These are phyloP conservation scores for Nowickia ferox DNA, from an alignment of 2,888 invertebrate genomes.

Conservation along the genomic window DNA sequence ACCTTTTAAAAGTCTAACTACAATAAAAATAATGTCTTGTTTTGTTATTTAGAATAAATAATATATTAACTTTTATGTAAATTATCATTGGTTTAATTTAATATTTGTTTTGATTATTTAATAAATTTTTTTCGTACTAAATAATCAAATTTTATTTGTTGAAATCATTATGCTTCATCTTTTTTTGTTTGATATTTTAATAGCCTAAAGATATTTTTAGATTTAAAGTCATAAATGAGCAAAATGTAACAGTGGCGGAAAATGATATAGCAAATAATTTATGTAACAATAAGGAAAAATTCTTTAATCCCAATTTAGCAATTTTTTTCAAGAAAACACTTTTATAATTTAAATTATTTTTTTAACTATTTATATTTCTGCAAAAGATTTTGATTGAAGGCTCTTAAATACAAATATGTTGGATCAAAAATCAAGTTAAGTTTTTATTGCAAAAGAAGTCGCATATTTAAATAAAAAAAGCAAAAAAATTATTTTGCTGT, in stretches of 20 bases:
- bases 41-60: constrained; percentile 1
- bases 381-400: too few relatives aligned
- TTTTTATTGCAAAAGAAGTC: too few relatives aligned
- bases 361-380: too few relatives aligned
- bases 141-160: constrained; percentile 18
- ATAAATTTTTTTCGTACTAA: not conserved
- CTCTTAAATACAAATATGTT: too few relatives aligned
- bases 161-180: not conserved
- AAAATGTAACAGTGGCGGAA: not conserved
- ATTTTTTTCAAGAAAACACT: too few relatives aligned
- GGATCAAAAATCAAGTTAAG: too few relatives aligned
- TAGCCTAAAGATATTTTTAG: constrained; percentile 29
- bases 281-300: too few relatives aligned
- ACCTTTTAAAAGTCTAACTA: not conserved
- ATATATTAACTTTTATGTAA: constrained; percentile 13
- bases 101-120: constrained; percentile 23
- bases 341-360: too few relatives aligned
- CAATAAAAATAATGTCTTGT: not conserved
- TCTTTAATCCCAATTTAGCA: too few relatives aligned
- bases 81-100: constrained; percentile 23
- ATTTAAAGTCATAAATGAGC: not conserved
- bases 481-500: too few relatives aligned
- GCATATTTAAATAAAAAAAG: too few relatives aligned
- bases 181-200: constrained; percentile 8
- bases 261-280: not conserved